These are phyloP conservation scores for Lithosia quadra DNA, from an alignment of 2,888 invertebrate genomes.

Conservation along the genomic window DNA sequence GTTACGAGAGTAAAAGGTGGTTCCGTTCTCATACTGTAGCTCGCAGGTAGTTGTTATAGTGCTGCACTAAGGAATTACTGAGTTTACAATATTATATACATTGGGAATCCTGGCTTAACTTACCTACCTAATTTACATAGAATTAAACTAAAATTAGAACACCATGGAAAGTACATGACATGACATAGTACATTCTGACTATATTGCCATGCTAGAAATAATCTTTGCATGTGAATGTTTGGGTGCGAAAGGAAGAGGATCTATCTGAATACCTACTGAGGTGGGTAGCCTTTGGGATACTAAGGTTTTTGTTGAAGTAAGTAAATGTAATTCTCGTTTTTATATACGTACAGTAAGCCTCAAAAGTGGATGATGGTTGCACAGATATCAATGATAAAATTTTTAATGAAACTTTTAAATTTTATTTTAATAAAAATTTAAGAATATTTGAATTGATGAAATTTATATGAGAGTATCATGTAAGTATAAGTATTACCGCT, in stretches of 20 bases:
- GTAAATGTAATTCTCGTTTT: no score
- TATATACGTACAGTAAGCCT: no score
- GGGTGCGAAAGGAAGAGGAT: not conserved
- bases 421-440: no score
- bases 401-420: no score
- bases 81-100: not conserved
- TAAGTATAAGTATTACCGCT: not conserved
- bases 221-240: not conserved
- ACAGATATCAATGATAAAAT: no score
- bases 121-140: not conserved
- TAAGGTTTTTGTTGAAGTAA: no score
- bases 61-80: not conserved
- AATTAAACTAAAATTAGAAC: not conserved
- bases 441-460: no score
- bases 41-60: not conserved
- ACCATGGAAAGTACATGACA: not conserved
- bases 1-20: not conserved
- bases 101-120: not conserved
- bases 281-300: no score
- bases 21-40: not conserved
- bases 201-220: not conserved
- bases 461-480: no score
- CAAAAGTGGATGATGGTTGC: no score
- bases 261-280: not conserved
- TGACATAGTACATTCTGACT: no score